phyloP scores from a whole-genome alignment of 2,888 invertebrate genomes.

The Ferrisia virgata region DNA sequence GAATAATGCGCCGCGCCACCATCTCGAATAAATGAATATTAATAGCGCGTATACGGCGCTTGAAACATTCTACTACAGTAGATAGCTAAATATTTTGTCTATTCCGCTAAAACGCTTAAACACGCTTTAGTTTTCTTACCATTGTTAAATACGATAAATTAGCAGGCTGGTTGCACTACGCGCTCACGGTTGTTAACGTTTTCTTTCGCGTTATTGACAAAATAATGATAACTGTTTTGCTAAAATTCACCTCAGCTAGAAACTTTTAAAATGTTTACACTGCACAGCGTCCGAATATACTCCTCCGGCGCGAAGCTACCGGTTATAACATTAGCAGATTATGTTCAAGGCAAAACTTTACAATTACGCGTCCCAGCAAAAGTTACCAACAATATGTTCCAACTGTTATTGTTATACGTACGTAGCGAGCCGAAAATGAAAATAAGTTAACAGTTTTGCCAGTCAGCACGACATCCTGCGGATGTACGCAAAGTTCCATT shows the following conservation, averaged over 20 bases:
- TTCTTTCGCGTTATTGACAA: constrained; percentile 13
- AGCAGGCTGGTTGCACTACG: not conserved
- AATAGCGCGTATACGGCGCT: not conserved
- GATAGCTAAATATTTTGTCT: constrained; percentile 20
- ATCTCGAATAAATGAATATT: not conserved
- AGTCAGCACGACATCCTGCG: not conserved
- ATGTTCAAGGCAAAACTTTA: constrained; percentile 18
- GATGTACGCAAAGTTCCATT: not conserved
- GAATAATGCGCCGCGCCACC: not conserved
- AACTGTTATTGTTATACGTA: constrained; percentile 2
- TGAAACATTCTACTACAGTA: not conserved
- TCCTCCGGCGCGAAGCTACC: not conserved
- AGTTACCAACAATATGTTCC: constrained; percentile 18
- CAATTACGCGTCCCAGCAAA: not conserved
- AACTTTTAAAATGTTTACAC: constrained; percentile 31
- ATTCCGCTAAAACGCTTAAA: constrained; percentile 19
- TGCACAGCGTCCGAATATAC: constrained; percentile 1
- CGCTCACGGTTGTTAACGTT: constrained; percentile 4
- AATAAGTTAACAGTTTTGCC: not conserved
- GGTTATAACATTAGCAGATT: constrained; percentile 15
- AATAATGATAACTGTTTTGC: constrained; percentile 23
- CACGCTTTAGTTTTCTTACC: constrained; percentile 10
- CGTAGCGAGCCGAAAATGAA: not conserved
- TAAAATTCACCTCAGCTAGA: constrained; percentile 19
- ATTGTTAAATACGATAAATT: constrained; percentile 26